Percentiles rank a stretch among this genome's conserved stretches.
Conservation (phyloP, 2,113 vertebrate genomes). For the Gallinago undulata region DNA sequence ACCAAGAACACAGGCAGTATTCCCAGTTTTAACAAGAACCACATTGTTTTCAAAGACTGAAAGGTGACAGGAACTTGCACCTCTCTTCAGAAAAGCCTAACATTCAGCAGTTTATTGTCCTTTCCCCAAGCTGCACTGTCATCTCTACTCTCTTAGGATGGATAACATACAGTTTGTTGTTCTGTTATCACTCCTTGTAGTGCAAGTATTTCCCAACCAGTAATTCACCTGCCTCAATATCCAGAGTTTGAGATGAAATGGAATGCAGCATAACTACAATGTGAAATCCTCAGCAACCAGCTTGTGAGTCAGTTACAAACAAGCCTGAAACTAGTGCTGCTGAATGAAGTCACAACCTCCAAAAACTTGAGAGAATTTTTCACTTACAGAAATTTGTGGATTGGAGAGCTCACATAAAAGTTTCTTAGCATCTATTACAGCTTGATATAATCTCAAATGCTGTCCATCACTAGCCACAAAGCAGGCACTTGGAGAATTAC, state of each 20-base stretch:
- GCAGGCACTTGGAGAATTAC: constrained; percentile 97
- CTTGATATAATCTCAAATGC: constrained; percentile 93
- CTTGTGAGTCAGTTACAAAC: background rate
- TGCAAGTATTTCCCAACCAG: background rate
- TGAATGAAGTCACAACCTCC: background rate
- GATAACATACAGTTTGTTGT: background rate
- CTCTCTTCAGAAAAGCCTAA: background rate
- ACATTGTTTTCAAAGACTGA: background rate
- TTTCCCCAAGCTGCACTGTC: background rate
- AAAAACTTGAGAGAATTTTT: background rate
- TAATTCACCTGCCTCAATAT: background rate
- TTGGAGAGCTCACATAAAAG: constrained; percentile 93
- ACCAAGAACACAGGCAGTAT: background rate
- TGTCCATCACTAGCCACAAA: constrained; percentile 96
- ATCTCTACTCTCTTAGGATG: background rate
- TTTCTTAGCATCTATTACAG: constrained; percentile 96
- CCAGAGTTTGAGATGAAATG: background rate
- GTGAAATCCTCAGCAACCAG: background rate
- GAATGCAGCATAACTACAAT: background rate
- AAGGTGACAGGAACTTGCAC: background rate
- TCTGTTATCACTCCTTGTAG: background rate
- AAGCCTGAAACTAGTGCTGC: background rate
- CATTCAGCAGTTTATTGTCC: background rate
- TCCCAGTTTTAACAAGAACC: background rate
- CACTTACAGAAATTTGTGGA: constrained; percentile 94